These are phyloP conservation scores for Chrysogorgia sp. DNA, from an alignment of 92 coral and sea anemone genomes.

Conservation along the genomic window DNA sequence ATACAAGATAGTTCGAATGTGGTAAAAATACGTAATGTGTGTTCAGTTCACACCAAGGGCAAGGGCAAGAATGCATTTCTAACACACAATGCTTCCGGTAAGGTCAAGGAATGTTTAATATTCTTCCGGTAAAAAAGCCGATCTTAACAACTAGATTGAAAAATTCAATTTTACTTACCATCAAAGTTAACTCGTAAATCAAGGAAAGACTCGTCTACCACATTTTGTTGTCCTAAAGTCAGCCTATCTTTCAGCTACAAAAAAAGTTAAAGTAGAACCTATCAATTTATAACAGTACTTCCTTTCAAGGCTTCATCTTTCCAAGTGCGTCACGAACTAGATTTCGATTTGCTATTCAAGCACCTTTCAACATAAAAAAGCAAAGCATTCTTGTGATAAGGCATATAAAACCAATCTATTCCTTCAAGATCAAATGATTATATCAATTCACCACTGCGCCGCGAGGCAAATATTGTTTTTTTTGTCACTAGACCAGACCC, in stretches of 20 bases:
- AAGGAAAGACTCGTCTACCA: slow-evolving; percentile 69
- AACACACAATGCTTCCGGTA: slow-evolving; percentile 40
- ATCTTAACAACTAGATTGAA: slow-evolving; percentile 20
- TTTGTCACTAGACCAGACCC: not conserved
- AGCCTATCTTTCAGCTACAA: slow-evolving; percentile 80
- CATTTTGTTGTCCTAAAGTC: slow-evolving; percentile 93
- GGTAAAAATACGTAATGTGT: not conserved
- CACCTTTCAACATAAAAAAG: not conserved
- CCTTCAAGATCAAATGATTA: slow-evolving; percentile 21
- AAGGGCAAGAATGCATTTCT: slow-evolving; percentile 48
- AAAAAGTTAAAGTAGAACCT: slow-evolving; percentile 13
- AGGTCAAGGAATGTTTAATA: not conserved
- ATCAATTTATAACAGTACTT: not conserved
- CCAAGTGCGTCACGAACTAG: slow-evolving; percentile 17
- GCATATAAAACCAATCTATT: slow-evolving; percentile 1
- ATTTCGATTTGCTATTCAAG: not conserved
- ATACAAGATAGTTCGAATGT: not conserved
- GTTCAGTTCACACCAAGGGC: slow-evolving; percentile 27
- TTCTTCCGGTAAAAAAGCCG: slow-evolving; percentile 35
- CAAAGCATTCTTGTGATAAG: not conserved
- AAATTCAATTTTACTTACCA: slow-evolving; percentile 65
- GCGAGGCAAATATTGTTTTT: slow-evolving; percentile 41
- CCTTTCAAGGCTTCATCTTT: not conserved
- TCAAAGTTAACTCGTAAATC: slow-evolving; percentile 92
- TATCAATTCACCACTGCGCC: not conserved